These are phyloP conservation scores for Megaustenia siamemsis DNA, from an alignment of 2,888 invertebrate species.

Conservation along the genomic window DNA sequence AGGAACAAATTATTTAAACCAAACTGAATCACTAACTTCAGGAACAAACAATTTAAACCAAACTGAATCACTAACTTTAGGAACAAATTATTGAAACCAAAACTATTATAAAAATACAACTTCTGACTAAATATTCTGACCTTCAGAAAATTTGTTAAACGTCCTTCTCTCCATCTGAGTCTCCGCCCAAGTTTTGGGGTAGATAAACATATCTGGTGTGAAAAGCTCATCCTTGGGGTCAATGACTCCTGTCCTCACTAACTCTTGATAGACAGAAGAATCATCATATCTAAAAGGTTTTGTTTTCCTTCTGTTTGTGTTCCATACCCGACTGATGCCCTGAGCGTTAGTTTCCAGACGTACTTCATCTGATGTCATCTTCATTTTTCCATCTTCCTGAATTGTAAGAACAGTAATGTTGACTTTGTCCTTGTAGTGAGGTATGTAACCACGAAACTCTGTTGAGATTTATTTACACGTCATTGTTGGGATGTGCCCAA, in stretches of 20 bases:
- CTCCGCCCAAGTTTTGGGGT: slow-evolving; percentile 43
- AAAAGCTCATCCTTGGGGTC: slow-evolving; percentile 39
- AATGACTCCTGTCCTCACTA: slow-evolving; percentile 32
- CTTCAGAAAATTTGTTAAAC: slow-evolving; percentile 24
- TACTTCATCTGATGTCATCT: slow-evolving; percentile 4
- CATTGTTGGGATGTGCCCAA: no score
- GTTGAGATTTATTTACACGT: slow-evolving; percentile 10
- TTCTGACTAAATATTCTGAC: background rate
- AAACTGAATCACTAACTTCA: no score
- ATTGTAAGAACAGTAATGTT: slow-evolving; percentile 31
- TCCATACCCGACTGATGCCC: background rate
- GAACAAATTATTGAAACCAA: background rate
- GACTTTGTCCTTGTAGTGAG: slow-evolving; percentile 42
- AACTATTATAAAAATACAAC: background rate
- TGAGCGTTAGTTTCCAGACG: background rate
- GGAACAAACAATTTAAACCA: background rate
- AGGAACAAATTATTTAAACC: no score
- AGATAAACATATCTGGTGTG: slow-evolving; percentile 48
- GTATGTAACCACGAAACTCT: slow-evolving; percentile 41
- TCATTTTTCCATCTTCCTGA: slow-evolving; percentile 15
- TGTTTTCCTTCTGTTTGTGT: slow-evolving; percentile 1
- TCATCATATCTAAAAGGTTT: slow-evolving; percentile 35
- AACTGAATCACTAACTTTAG: no score
- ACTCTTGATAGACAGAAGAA: slow-evolving; percentile 2
- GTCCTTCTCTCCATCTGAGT: background rate